These are phyloP conservation scores for Procambarus clarkii DNA, from an alignment of 1,140 invertebrate genomes.

Conservation along the genomic window DNA sequence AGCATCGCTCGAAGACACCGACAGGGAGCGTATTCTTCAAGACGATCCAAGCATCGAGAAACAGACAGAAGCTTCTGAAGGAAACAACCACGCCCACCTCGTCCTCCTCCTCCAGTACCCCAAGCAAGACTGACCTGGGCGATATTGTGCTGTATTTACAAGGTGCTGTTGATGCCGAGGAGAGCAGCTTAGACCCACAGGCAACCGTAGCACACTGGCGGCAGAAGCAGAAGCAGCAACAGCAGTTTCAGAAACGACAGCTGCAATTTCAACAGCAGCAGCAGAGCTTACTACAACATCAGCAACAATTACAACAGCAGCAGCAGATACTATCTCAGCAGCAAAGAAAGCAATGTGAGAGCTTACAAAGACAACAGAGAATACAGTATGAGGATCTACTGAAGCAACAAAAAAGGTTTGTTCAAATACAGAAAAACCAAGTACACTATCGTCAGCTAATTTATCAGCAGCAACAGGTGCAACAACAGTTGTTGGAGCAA, in stretches of 20 bases:
- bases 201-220: slow-evolving; percentile 18
- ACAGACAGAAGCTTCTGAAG: slow-evolving; percentile 17
- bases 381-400: slow-evolving; percentile 7
- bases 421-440: neutral
- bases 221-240: slow-evolving; percentile 33
- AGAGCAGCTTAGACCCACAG: slow-evolving; percentile 29
- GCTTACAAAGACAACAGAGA: slow-evolving; percentile 12
- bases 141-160: slow-evolving; percentile 55
- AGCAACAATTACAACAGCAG: slow-evolving; percentile 1
- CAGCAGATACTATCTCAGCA: slow-evolving; percentile 12
- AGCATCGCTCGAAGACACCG: slow-evolving; percentile 26
- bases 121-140: slow-evolving; percentile 26
- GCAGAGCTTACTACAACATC: neutral
- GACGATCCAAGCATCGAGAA: slow-evolving; percentile 33
- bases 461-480: slow-evolving; percentile 26
- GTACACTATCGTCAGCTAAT: neutral
- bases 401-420: slow-evolving; percentile 35
- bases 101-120: neutral
- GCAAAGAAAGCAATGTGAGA: slow-evolving; percentile 1
- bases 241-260: slow-evolving; percentile 14
- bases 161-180: slow-evolving; percentile 31
- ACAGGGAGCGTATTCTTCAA: slow-evolving; percentile 47
- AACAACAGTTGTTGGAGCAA: slow-evolving; percentile 33
- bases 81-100: neutral
- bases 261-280: slow-evolving; percentile 16